Conservation (phyloP, 2,888 invertebrate genomes). For the Acanthosepion lycidas region DNA sequence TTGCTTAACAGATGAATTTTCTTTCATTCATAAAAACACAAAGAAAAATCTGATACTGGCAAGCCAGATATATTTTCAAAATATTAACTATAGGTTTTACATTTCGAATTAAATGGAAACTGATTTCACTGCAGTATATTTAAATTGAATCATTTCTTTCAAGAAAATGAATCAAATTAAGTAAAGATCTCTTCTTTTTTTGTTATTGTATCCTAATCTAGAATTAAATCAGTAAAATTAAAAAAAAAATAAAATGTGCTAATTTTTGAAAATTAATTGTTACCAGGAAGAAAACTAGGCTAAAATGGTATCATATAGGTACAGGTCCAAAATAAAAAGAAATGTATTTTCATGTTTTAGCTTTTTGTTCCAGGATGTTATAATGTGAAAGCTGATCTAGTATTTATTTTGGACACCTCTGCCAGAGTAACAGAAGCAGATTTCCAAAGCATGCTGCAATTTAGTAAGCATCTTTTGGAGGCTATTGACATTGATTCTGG, state of each 20-base stretch:
- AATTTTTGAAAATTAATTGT: background rate
- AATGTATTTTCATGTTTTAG: constrained; percentile 38
- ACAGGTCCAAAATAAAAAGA: background rate
- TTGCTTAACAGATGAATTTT: background rate
- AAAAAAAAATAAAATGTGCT: background rate
- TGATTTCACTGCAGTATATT: background rate
- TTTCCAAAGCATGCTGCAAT: constrained; percentile 52
- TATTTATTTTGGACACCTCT: constrained; percentile 56
- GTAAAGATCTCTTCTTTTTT: background rate
- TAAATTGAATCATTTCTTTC: background rate
- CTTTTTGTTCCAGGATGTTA: constrained; percentile 50
- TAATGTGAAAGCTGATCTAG: constrained; percentile 52
- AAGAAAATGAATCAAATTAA: background rate
- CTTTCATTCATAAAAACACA: background rate
- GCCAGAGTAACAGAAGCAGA: constrained; percentile 53
- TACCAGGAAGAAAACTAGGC: background rate
- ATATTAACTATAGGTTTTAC: too few species aligned
- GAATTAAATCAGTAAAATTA: background rate
- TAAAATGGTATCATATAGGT: background rate
- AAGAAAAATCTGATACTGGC: constrained; percentile 33
- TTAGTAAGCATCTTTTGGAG: constrained; percentile 52
- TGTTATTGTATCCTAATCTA: background rate
- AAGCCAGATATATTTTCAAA: background rate
- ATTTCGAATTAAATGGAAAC: too few species aligned
- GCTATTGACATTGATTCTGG: constrained; percentile 52